Evolutionary conservation across 92 coral and sea anemone genomes (phyloP).

Genomic region (Zoanthus sociatus): DNA sequence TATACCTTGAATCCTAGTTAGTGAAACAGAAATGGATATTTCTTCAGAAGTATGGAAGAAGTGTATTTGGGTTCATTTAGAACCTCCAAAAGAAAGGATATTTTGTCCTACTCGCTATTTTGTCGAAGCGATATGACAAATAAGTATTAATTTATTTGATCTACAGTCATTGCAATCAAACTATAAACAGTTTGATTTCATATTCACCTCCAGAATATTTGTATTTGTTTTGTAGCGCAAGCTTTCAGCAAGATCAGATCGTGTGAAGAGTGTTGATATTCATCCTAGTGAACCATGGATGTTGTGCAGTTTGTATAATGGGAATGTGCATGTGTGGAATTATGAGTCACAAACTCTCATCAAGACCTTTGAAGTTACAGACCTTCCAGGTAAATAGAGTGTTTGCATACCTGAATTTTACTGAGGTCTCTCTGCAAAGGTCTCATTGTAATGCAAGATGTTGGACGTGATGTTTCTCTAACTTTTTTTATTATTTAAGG

Average conservation of each 20-base stretch:
- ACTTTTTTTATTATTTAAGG: too few species aligned
- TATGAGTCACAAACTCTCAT: slow-evolving; percentile 95
- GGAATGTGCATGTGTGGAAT: slow-evolving; percentile 98
- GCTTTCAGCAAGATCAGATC: slow-evolving; percentile 98
- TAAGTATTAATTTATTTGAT: too few species aligned
- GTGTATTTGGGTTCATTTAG: too few species aligned
- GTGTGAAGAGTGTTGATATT: slow-evolving; percentile 96
- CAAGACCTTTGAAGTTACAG: slow-evolving; percentile 99
- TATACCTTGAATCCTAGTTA: not conserved
- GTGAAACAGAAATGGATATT: too few species aligned
- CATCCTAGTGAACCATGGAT: slow-evolving; percentile 99
- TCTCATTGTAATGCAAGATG: too few species aligned
- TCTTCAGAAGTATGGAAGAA: too few species aligned
- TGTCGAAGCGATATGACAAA: too few species aligned
- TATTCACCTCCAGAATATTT: not conserved
- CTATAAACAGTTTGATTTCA: not conserved
- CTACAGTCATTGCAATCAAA: not conserved
- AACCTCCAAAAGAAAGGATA: too few species aligned
- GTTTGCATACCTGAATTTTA: not conserved
- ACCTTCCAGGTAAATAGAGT: slow-evolving; percentile 84
- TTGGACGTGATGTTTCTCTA: too few species aligned
- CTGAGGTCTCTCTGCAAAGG: too few species aligned
- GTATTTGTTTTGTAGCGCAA: slow-evolving; percentile 74
- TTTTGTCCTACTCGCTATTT: too few species aligned
- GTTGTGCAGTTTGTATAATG: slow-evolving; percentile 97